Evolutionary conservation across 2,888 invertebrate species (phyloP), one percentile per base, ranked within the genome.

Genomic region (Incurvaria masculella): DNA sequence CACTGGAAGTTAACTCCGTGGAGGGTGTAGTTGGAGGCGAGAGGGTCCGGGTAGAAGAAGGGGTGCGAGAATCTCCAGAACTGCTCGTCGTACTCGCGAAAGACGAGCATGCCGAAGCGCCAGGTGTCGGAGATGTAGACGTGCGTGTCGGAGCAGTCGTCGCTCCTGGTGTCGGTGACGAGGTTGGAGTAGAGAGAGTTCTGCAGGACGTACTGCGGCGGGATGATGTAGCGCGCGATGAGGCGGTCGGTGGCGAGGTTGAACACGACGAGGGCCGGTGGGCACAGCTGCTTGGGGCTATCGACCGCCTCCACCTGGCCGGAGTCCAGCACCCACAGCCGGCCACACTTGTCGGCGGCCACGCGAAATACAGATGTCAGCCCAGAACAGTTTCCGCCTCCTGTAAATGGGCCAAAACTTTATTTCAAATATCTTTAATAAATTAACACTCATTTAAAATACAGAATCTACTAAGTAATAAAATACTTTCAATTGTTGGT

Each of bases 241-340:
- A 85, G 61, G 48, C 70, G 61, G 60, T 91, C 87, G 0, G 84
- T 87, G 20, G 69, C 63, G 20, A 92, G 70, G 59, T 92, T 86
- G 60, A 87, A 91, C 8, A 89, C 81, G 5, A 87, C 78, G 44
- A 91, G 79, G 56, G 87, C 84, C 0, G 91, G 90, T 0, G 88
- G 86, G 57, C 90, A 89, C 17, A 86, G 66, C 62, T 87, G 88
- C 51, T 81, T 81, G 0, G 88, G 81, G 46, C 73, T 73, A n/a
- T 73, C 71, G 1, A 78, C 79, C 1, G 85, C 81, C 57, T 91
- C 83, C 3, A 87, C 82, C 60, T 88, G 85, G 1, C 92, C 92
- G 0, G 90, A 88, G 65, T 92, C 91, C 50, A 92, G 69, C 0
- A 90, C 82, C 91, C 91, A 92, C 4, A 92, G 71, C 38, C 90